Base-by-base conservation (phyloP, 2,797 vertebrate species). In the Hoplostethus atlanticus region DNA sequence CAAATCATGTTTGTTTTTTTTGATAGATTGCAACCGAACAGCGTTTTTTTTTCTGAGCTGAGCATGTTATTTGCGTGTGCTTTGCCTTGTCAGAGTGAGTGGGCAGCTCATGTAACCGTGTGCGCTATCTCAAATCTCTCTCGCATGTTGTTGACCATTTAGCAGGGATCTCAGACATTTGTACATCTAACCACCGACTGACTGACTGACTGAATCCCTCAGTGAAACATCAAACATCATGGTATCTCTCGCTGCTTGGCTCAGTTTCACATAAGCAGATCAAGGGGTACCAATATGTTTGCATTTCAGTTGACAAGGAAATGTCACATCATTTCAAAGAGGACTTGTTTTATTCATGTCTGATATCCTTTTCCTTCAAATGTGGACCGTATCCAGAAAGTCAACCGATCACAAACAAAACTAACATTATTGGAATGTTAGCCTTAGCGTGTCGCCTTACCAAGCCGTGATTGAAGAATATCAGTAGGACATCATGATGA, bases 311-410 rank as follows among this genome's bases (percentile, higher is more conserved):
- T 87, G 85, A 89, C 83, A 83, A 81, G 81, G 86, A 91, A 89
- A 89, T 88, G 87, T 89, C 89, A 83, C 76, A 62, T 84, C 63
- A 25, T 87, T 89, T 89, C 79, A 89, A 88, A 90, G 74, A 73
- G 55, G 63, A 76, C 84, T 67, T 84, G 71, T 88, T 89, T 84
- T 88, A 84, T 88, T 84, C 71, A 83, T 88, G 73, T 63, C 62
- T 74, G 68, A 83, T 77, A 74, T 79, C 67, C 69, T 81, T 83
- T 78, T 71, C 56, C 67, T 53, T 58, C 44, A 36, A 58, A 70
- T 59, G 7, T 12, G 5, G 66, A 64, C 63, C 58, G 31, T 31
- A 25, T 31, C 42, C 59, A 56, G 64, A 54, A 66, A 59, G 46
- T 71, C 21, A 46, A 65, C 17, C 2, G 12, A 46, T 16, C 44